Evolutionary conservation across 2,113 vertebrate species (phyloP), one percentile per base, ranked within the genome.

Genomic region (Aramus guarauna): DNA sequence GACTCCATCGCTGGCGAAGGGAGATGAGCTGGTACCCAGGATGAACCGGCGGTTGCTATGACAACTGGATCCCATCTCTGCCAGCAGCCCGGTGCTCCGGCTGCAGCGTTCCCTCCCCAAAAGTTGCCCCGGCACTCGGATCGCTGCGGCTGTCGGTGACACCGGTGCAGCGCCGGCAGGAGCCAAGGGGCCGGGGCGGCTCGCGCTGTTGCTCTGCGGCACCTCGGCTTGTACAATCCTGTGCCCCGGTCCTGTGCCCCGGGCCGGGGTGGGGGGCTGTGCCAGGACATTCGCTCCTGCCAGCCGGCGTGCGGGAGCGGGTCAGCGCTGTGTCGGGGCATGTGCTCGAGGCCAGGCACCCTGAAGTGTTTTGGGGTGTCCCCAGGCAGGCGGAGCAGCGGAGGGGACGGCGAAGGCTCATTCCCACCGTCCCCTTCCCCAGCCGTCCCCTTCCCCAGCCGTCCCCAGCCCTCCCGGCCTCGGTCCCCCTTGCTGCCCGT

Each of bases 21-120:
- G 78, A 88, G 75, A 95, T 82, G 90, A 88, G 78, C 79, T 43
- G 32, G 62, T 59, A 80, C 97, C 95, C 90, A 82, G 94, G 53
- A 86, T 73, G 92, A 97, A 94, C 96, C 47, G 15, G 50, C 17
- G 18, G 97, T 98, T 98, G 87, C 97, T 34, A 96, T 96, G 92
- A 93, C 73, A 96, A 98, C 97, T 4, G 0, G 73, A 95, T 93
- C 93, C 96, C 88, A 77, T 90, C 6, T 2, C 92, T 1, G 14
- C 50, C 83, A 20, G 91, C 39, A 30, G 80, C 73, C 45, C 23
- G 79, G 39, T 72, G 83, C 76, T 91, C 71, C 8, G 24, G 12
- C 81, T 85, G 64, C 37, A 47, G 23, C 0, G 2, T 37, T 75
- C 34, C 52, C 48, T 50, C 71, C 56, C 53, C 85, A 78, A 75